A percentile compares a stretch with the other conserved stretches of the same genome.
phyloP scores from a whole-genome alignment of 2,797 vertebrate species.

The Pseudomugil gertrudae region DNA sequence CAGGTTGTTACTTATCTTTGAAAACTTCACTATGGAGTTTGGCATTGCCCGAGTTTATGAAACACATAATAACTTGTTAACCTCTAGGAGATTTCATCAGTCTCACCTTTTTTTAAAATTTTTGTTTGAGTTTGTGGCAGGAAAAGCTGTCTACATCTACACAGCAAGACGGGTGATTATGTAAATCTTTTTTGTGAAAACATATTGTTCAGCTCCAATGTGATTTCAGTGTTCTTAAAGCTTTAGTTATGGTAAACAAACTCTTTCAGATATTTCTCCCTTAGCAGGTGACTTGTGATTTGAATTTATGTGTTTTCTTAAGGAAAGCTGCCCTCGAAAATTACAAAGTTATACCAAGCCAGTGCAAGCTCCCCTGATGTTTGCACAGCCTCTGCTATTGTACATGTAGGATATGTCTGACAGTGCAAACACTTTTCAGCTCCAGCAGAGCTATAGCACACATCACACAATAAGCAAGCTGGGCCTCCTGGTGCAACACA shows the following conservation, averaged over 20 bases:
- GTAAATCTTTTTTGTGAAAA: conserved; percentile 1
- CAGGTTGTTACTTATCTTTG: conserved; percentile 33
- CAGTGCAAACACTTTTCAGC: conserved; percentile 30
- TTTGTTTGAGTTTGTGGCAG: background rate
- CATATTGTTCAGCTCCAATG: background rate
- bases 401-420: conserved; percentile 34
- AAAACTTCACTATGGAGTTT: conserved; percentile 17
- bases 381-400: conserved; percentile 17
- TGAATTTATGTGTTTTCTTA: conserved; percentile 6
- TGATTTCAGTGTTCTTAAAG: background rate
- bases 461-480: conserved; percentile 36
- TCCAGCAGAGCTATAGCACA: conserved; percentile 28
- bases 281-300: conserved; percentile 1
- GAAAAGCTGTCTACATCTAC: background rate
- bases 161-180: conserved; percentile 4
- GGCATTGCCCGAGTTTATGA: background rate
- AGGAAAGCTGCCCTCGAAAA: conserved; percentile 12
- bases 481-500: conserved; percentile 13
- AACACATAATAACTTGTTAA: conserved; percentile 37
- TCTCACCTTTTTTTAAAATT: background rate
- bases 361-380: conserved; percentile 16
- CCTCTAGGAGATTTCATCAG: conserved; percentile 15
- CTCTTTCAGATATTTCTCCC: background rate
- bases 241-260: conserved; percentile 8
- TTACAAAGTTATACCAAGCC: background rate